These are phyloP conservation scores for Eurosta solidaginis DNA, from an alignment of 1,140 invertebrate species.

Conservation along the genomic window DNA sequence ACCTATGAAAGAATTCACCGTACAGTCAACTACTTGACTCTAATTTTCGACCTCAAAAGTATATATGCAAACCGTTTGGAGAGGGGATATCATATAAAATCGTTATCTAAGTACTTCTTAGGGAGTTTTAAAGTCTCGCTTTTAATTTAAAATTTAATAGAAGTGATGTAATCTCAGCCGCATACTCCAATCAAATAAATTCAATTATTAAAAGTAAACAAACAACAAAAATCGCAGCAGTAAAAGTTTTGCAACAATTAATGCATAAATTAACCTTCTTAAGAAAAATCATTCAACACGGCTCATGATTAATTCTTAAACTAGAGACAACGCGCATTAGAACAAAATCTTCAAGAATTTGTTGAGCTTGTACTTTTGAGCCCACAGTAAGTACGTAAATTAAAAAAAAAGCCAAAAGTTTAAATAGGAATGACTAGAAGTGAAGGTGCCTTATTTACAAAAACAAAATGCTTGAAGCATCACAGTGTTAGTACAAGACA, in stretches of 20 bases:
- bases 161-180: neutral
- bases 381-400: neutral
- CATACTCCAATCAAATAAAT: neutral
- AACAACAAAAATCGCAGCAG: slow-evolving; percentile 1
- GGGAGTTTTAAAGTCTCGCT: too few species aligned
- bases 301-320: slow-evolving; percentile 12
- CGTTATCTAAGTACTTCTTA: too few species aligned
- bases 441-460: neutral
- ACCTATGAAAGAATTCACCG: too few species aligned
- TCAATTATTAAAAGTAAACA: slow-evolving; percentile 28
- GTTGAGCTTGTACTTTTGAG: neutral
- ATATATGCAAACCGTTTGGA: too few species aligned
- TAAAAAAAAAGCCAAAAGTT: neutral
- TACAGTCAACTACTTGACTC: too few species aligned
- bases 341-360: neutral
- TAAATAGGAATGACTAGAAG: neutral
- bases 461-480: neutral
- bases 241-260: slow-evolving; percentile 30
- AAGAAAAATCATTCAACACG: slow-evolving; percentile 28
- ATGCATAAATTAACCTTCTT: slow-evolving; percentile 34
- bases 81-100: too few species aligned
- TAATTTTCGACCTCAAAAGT: too few species aligned
- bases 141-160: too few species aligned
- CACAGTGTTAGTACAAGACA: too few species aligned
- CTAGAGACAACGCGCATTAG: neutral